A percentile compares a stretch with the other conserved stretches of the same genome.
Conservation (phyloP, 2,113 vertebrate species). For the Chaetops frenatus region DNA sequence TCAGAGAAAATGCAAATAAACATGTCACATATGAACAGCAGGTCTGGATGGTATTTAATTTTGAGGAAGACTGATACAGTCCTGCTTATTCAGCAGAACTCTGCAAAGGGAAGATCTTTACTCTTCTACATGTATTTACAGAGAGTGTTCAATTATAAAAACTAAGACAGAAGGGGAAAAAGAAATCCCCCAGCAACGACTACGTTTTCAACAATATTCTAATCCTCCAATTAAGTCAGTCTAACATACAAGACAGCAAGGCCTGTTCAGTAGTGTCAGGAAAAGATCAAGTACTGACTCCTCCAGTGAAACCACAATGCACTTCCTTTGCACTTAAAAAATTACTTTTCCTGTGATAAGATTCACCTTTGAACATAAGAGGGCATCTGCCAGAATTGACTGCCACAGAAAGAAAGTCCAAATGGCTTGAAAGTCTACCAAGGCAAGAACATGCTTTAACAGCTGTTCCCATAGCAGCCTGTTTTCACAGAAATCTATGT, state of each 20-base stretch:
- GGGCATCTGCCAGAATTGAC: not conserved
- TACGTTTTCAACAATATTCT: not conserved
- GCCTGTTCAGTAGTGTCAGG: not conserved
- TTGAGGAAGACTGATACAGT: not conserved
- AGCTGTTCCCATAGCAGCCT: not conserved
- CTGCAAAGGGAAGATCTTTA: not conserved
- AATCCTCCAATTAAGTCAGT: not conserved
- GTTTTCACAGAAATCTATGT: rapidly evolving
- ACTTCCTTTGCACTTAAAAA: not conserved
- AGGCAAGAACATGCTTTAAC: not conserved
- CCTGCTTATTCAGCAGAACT: slow-evolving; percentile 11
- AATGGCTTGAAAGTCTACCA: not conserved
- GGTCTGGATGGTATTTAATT: slow-evolving; percentile 17
- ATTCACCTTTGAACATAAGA: not conserved
- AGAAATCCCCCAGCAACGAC: not conserved
- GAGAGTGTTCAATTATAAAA: not conserved
- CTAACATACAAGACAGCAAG: not conserved
- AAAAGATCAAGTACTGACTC: not conserved
- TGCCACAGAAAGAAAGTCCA: not conserved
- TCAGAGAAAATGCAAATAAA: slow-evolving; percentile 52
- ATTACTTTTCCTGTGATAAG: not conserved
- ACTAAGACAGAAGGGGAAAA: not conserved
- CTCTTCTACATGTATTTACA: not conserved
- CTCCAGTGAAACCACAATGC: not conserved
- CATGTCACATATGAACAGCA: slow-evolving; percentile 43